A percentile compares a stretch with the other conserved stretches of the same genome.
phyloP scores from a whole-genome alignment of 2,888 invertebrate genomes.

The Synergus gifuensis region DNA sequence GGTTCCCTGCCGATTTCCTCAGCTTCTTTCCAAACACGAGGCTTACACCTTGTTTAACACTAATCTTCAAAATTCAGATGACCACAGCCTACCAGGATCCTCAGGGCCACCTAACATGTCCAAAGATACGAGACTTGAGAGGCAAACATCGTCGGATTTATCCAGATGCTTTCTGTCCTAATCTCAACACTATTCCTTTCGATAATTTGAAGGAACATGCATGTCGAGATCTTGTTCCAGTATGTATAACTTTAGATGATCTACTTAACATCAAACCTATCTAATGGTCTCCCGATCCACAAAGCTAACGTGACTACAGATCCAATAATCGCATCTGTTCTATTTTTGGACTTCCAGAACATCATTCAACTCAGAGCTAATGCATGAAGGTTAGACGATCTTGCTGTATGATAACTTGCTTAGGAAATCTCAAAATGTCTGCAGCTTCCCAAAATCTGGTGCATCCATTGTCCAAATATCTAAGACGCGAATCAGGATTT shows the following conservation, averaged over 20 bases:
- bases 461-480: neutral
- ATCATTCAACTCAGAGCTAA: neutral
- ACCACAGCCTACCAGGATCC: neutral
- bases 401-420: neutral
- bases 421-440: neutral
- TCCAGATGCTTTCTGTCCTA: neutral
- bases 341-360: neutral
- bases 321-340: neutral
- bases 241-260: too few relatives aligned
- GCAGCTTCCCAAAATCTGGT: neutral
- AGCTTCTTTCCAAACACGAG: neutral
- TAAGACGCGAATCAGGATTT: neutral
- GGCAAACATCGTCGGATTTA: neutral
- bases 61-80: neutral
- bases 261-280: neutral
- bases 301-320: constrained; percentile 4
- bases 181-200: neutral
- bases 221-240: neutral
- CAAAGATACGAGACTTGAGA: neutral
- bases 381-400: neutral
- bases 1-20: constrained; percentile 47
- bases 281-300: neutral
- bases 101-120: neutral
- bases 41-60: constrained; percentile 1
- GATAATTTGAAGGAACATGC: neutral